These are phyloP conservation scores for Diplodus puntazzo DNA, from an alignment of 2,797 vertebrate genomes.

Conservation along the genomic window DNA sequence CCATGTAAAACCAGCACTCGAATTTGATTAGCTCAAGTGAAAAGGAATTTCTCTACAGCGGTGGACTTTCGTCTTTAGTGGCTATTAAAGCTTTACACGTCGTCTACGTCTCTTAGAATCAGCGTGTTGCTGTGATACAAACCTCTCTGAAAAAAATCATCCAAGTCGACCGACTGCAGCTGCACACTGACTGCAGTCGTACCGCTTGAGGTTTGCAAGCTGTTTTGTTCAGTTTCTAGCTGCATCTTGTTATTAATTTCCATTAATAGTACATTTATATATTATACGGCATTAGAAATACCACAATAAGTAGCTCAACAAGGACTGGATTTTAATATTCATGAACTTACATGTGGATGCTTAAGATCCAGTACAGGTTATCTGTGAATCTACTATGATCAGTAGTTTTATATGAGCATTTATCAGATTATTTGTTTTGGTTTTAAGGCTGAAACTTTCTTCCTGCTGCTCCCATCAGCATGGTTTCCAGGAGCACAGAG, in stretches of 20 bases:
- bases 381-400: background rate
- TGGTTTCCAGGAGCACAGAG: background rate
- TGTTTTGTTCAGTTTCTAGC: conserved; percentile 2
- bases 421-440: background rate
- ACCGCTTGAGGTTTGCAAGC: background rate
- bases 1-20: conserved; percentile 18
- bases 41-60: conserved; percentile 16
- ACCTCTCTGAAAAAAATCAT: background rate
- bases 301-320: background rate
- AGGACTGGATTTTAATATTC: background rate
- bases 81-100: conserved; percentile 7
- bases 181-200: background rate
- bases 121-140: background rate
- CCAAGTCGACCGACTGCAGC: background rate
- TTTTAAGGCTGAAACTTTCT: background rate
- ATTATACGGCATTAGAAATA: no score
- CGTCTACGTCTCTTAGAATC: background rate
- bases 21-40: conserved; percentile 30
- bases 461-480: background rate
- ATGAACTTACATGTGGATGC: background rate
- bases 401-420: background rate
- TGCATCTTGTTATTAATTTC: background rate
- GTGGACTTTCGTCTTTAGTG: conserved; percentile 6
- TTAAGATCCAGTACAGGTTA: background rate
- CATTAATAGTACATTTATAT: background rate